Evolutionary conservation across 35 echinoderm and acorn worm species (phyloP).

Genomic region (Amphiura filiformis): DNA sequence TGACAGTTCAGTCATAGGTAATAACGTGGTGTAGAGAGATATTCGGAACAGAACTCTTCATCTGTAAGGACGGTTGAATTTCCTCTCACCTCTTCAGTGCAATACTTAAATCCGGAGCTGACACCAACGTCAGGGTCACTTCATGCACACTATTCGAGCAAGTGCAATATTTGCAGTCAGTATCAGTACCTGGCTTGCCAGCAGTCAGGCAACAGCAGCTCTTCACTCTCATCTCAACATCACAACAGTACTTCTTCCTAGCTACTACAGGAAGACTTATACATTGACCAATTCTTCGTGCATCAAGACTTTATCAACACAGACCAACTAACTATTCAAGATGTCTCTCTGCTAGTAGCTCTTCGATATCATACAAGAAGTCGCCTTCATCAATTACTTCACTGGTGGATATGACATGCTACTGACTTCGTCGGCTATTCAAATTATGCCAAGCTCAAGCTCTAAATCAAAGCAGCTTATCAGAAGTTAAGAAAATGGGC

Average conservation of each 20-base stretch:
- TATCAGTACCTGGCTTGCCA: background rate
- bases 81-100: background rate
- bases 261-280: background rate
- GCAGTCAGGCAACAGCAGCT: background rate
- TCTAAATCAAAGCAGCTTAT: constrained; percentile 91
- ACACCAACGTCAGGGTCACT: background rate
- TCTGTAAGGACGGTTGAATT: background rate
- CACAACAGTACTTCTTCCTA: background rate
- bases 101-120: constrained; percentile 30
- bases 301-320: background rate
- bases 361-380: background rate
- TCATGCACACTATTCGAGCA: background rate
- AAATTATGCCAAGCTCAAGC: constrained; percentile 84
- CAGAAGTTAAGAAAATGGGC: constrained; percentile 94
- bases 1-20: constrained; percentile 33
- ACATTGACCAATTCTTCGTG: background rate
- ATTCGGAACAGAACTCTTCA: background rate
- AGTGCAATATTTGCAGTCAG: background rate
- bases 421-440: constrained; percentile 12
- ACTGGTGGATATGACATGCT: background rate
- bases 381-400: background rate
- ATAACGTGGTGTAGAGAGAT: background rate
- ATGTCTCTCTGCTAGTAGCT: background rate
- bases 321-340: background rate
- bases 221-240: background rate